Evolutionary conservation across 2,113 vertebrate species (phyloP), one percentile per base, ranked within the genome.

Genomic region (Sebastes schlegelii): DNA sequence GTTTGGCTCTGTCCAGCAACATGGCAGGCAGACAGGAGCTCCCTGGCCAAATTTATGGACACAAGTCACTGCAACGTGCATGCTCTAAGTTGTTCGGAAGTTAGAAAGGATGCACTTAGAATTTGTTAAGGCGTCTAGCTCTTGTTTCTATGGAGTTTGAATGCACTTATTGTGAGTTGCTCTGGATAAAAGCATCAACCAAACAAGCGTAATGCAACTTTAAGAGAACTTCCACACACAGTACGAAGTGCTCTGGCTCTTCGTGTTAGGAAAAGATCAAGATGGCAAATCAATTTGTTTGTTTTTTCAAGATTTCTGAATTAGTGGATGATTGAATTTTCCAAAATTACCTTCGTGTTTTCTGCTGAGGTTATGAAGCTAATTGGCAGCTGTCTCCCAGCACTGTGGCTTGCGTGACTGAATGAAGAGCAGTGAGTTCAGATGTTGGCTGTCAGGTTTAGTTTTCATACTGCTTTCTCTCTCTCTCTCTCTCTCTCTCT

Each of bases 401-500:
- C 49, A 26, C 34, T 55, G 43, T 64, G 46, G 26, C 60, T 16
- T 5, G 48, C 7, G 3, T 43, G 58, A 49, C 23, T 65, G 61
- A 43, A 17, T 54, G 40, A 19, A 45, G 34, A 6, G 8, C 49
- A 17, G 8, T 23, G 62, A 55, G 61, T 55, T 77, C 51, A 57
- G 62, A 55, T 57, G 74, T 19, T 66, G n/a, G 49, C 62, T 65
- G 74, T 76, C 48, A 45, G 63, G 13, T 65, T 57, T 8, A 17
- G 13, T 77, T 55, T 55, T 55, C 9, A 2, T 48, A 11, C 21
- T 43, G 19, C 43, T 63, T 42, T 64, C 34, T 34, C 34, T 34
- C 34, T 34, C 26, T 34, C 34, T 34, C 34, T 34, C 26, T 26
- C 2, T 26, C 45, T 52, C 66, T 34, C 34, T 34, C 34, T 34